These are phyloP conservation scores for Parapsyche elsis DNA, from an alignment of 1,140 invertebrate genomes.

Conservation along the genomic window DNA sequence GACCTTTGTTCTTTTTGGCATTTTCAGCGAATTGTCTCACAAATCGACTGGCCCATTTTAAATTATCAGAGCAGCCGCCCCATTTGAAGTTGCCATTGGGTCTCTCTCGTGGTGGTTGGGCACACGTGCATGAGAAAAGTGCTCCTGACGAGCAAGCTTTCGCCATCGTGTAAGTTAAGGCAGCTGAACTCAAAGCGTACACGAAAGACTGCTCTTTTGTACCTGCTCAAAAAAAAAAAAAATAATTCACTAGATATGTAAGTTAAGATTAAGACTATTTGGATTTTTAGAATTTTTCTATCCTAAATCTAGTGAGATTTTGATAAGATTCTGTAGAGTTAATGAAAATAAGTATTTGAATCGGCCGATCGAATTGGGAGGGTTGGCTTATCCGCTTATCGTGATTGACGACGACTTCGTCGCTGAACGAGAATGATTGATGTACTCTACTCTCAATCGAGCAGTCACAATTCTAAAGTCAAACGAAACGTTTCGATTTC, in stretches of 20 bases:
- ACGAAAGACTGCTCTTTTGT: slow-evolving; percentile 84
- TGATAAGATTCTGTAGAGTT: slow-evolving; percentile 30
- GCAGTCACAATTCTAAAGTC: too few species aligned
- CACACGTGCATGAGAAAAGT: slow-evolving; percentile 76
- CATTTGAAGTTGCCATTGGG: slow-evolving; percentile 73
- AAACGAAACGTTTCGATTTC: slow-evolving; percentile 12
- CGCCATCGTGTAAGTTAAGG: slow-evolving; percentile 79
- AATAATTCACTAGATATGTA: slow-evolving; percentile 6
- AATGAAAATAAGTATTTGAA: background rate
- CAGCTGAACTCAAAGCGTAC: slow-evolving; percentile 81
- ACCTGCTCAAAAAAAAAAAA: slow-evolving; percentile 55
- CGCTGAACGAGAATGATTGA: background rate
- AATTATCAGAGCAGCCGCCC: slow-evolving; percentile 94
- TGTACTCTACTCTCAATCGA: background rate
- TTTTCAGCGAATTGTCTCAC: slow-evolving; percentile 50
- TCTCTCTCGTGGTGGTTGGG: slow-evolving; percentile 64
- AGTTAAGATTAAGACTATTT: background rate
- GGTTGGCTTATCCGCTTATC: background rate
- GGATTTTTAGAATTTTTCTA: too few species aligned
- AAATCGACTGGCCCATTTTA: slow-evolving; percentile 71
- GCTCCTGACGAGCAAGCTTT: slow-evolving; percentile 79
- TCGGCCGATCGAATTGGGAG: background rate
- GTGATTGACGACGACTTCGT: background rate
- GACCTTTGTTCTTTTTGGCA: background rate
- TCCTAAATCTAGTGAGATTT: background rate